These are phyloP conservation scores for Steinernema feltiae DNA, from an alignment of 1,140 invertebrate species.

Conservation along the genomic window DNA sequence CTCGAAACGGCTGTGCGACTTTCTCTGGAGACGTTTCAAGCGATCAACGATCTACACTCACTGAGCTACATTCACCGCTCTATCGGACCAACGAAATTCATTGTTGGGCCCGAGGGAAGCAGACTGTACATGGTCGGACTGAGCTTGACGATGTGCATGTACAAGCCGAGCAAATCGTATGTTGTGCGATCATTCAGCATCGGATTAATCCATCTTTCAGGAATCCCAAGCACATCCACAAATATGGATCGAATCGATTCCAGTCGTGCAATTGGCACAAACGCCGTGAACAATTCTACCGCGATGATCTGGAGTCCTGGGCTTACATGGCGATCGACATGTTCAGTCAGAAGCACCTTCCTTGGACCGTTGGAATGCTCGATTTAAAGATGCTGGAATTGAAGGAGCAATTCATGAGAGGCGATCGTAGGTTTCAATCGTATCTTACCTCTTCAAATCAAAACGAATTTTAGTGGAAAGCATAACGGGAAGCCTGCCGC, in stretches of 20 bases:
- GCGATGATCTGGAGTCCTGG: background rate
- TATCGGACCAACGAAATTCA: background rate
- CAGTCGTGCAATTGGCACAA: conserved; percentile 9
- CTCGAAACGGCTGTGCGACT: conserved; percentile 17
- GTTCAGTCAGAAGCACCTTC: background rate
- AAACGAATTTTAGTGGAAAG: background rate
- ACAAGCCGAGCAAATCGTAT: background rate
- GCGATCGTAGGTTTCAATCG: background rate
- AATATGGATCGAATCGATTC: background rate
- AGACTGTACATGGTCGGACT: background rate
- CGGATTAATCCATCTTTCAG: background rate
- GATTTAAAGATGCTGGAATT: background rate
- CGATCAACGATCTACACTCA: conserved; percentile 27
- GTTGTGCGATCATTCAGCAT: background rate
- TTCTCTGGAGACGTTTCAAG: conserved; percentile 22
- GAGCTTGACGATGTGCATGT: background rate
- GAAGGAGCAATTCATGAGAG: background rate
- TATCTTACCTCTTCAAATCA: background rate
- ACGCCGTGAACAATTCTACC: background rate
- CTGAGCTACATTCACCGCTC: conserved; percentile 26
- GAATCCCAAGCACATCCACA: background rate
- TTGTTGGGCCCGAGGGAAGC: background rate
- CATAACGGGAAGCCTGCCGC: background rate
- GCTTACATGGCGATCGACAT: background rate
- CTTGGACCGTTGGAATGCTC: conserved; percentile 1